These are phyloP conservation scores for Hetaerina titia DNA, from an alignment of 2,888 invertebrate genomes.

Conservation along the genomic window DNA sequence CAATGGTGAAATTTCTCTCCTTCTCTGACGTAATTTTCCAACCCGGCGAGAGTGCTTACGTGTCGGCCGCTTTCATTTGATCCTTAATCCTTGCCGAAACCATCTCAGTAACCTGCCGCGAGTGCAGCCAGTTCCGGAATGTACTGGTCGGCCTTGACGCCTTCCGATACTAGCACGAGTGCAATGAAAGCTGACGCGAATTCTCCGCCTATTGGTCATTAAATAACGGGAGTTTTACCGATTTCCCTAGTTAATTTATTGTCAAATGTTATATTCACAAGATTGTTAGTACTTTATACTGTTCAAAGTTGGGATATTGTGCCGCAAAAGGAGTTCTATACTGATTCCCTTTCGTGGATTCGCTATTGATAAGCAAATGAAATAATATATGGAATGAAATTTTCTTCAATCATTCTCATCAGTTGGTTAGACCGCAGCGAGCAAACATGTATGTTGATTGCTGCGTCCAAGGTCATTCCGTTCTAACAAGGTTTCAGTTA, in stretches of 20 bases:
- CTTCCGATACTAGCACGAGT: neutral
- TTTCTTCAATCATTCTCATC: too few species aligned
- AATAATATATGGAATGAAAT: too few species aligned
- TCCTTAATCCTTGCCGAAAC: neutral
- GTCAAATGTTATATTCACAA: too few species aligned
- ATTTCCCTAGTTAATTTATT: neutral
- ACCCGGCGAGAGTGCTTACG: neutral
- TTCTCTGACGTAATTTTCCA: neutral
- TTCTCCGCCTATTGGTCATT: neutral
- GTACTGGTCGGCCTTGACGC: slow-evolving; percentile 15
- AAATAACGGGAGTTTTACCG: neutral
- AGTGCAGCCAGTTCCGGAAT: neutral
- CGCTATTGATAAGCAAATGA: too few species aligned
- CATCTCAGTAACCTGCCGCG: neutral
- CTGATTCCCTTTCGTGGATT: too few species aligned
- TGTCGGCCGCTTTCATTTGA: neutral
- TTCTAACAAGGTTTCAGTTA: too few species aligned
- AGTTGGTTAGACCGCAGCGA: too few species aligned
- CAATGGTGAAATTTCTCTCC: neutral
- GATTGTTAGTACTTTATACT: too few species aligned
- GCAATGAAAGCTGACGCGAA: neutral
- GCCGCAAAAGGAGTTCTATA: too few species aligned
- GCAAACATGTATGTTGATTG: too few species aligned
- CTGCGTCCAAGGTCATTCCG: too few species aligned
- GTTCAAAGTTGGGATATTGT: too few species aligned